Evolutionary conservation across 2,797 vertebrate species (phyloP).

Genomic region (Coregonus sp.): DNA sequence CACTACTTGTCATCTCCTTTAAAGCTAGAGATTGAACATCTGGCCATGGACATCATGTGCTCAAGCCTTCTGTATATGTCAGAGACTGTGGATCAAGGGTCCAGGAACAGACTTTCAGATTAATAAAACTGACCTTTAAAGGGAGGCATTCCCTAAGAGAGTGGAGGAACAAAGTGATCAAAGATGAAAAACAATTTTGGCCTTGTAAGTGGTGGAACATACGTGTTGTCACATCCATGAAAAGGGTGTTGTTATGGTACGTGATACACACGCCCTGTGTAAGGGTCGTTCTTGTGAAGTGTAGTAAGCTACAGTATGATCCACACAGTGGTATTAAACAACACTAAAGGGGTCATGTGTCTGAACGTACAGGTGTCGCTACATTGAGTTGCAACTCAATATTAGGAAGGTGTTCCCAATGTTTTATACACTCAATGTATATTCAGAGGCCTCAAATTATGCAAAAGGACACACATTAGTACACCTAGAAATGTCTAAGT

Average conservation of each 20-base stretch:
- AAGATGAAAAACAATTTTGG: not conserved
- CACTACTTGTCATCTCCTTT: conserved; percentile 9
- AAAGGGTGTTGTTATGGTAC: not conserved
- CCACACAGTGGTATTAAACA: not conserved
- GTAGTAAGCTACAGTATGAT: not conserved
- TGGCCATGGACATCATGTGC: conserved; percentile 12
- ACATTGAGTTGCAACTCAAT: too few relatives aligned
- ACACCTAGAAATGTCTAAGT: too few relatives aligned
- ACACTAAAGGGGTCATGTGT: too few relatives aligned
- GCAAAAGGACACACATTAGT: too few relatives aligned
- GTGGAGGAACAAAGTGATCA: not conserved
- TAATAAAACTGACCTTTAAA: conserved; percentile 36
- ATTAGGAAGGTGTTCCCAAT: too few relatives aligned
- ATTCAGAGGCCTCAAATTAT: too few relatives aligned
- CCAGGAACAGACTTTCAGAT: conserved; percentile 14
- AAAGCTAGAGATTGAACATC: not conserved
- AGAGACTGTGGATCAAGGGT: conserved; percentile 21
- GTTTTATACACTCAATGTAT: too few relatives aligned
- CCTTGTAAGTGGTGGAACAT: not conserved
- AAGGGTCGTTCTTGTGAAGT: not conserved
- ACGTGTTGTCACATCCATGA: not conserved
- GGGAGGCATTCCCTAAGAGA: not conserved
- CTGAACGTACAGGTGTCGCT: too few relatives aligned
- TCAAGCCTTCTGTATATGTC: conserved; percentile 20
- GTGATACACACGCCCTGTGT: not conserved